phyloP scores from a whole-genome alignment of 2,888 invertebrate genomes.

The Entomobrya proxima region DNA sequence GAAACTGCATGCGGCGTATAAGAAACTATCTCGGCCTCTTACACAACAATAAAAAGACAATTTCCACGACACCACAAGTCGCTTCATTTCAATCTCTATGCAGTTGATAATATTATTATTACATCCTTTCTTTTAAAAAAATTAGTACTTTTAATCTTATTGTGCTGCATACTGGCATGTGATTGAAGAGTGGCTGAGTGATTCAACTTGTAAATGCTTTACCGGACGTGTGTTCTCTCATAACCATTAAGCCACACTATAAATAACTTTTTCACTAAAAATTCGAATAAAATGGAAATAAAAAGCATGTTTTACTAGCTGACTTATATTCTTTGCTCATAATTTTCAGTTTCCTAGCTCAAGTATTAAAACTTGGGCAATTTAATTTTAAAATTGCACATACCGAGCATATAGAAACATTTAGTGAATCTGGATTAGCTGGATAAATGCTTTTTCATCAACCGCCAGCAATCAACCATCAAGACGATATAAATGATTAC shows the following conservation, averaged over 20 bases:
- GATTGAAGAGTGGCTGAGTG: not conserved
- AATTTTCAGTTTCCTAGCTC: conserved; percentile 12
- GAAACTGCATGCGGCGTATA: not conserved
- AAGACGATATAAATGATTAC: conserved; percentile 16
- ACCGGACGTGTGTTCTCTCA: conserved; percentile 36
- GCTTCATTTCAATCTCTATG: not conserved
- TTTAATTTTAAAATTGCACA: too few relatives aligned
- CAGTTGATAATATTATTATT: too few relatives aligned
- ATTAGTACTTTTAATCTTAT: conserved; percentile 16
- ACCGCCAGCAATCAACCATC: conserved; percentile 17
- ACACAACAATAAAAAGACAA: conserved; percentile 48
- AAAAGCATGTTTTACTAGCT: not conserved
- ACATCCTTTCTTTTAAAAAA: conserved; percentile 9
- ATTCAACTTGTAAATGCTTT: conserved; percentile 15
- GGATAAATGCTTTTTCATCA: not conserved
- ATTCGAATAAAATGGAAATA: conserved; percentile 29
- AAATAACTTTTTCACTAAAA: conserved; percentile 38
- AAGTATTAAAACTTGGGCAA: too few relatives aligned
- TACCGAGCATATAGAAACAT: too few relatives aligned
- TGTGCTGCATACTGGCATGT: too few relatives aligned
- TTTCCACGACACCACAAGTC: conserved; percentile 36
- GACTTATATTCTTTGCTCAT: not conserved
- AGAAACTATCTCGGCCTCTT: not conserved
- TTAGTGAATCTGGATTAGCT: not conserved
- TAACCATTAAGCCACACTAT: not conserved